Conservation (phyloP, 2,888 invertebrate genomes). For the Apoderus coryli region DNA sequence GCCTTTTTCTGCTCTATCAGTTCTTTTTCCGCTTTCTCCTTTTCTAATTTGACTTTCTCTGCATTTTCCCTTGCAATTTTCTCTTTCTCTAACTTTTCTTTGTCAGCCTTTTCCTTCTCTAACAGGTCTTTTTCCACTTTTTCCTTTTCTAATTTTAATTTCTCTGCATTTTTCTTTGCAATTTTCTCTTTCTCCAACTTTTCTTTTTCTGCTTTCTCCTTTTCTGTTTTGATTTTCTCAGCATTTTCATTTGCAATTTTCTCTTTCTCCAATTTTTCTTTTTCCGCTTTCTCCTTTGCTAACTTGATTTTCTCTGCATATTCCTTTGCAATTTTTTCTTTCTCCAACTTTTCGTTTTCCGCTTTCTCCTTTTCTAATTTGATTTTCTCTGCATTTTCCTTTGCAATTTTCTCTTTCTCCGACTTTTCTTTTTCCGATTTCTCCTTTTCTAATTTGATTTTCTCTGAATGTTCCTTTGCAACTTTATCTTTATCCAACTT, state of each 20-base stretch:
- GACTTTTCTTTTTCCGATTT: slow-evolving; percentile 13
- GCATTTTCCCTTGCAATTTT: not conserved
- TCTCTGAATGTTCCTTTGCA: slow-evolving; percentile 11
- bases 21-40: slow-evolving; percentile 5
- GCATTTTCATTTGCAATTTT: not conserved
- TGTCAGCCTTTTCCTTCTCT: not conserved
- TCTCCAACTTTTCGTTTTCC: slow-evolving; percentile 10
- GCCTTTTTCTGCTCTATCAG: not conserved
- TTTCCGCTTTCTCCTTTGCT: slow-evolving; percentile 9
- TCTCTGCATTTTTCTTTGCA: not conserved
- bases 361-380: slow-evolving; percentile 11
- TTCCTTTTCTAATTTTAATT: not conserved
- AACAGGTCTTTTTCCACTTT: not conserved
- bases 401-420: slow-evolving; percentile 12
- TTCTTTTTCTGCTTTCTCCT: not conserved
- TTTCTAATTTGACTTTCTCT: slow-evolving; percentile 1
- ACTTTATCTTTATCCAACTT: slow-evolving; percentile 13
- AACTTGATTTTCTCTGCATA: slow-evolving; percentile 9
- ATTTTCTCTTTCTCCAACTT: not conserved
- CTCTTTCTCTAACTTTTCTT: not conserved
- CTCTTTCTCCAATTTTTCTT: slow-evolving; percentile 4
- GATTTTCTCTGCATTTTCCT: slow-evolving; percentile 9
- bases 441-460: slow-evolving; percentile 9
- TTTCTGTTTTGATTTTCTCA: not conserved
- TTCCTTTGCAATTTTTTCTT: slow-evolving; percentile 6